These are phyloP conservation scores for Cheilosia grossa DNA, from an alignment of 2,888 invertebrate genomes.

Conservation along the genomic window DNA sequence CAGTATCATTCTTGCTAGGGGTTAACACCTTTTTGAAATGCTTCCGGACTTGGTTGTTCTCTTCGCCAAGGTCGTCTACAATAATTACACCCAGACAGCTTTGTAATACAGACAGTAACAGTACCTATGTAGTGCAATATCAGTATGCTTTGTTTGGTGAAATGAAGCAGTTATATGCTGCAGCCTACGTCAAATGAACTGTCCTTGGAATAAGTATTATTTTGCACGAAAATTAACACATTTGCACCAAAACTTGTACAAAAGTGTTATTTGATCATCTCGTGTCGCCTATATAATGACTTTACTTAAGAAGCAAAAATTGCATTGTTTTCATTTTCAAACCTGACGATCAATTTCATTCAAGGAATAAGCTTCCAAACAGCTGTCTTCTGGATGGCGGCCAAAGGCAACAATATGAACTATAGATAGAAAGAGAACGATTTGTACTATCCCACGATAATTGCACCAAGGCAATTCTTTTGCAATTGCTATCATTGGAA, in stretches of 20 bases:
- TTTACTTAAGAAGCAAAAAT: too few relatives aligned
- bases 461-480: too few relatives aligned
- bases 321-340: too few relatives aligned
- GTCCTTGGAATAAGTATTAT: not conserved
- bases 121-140: not conserved
- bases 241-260: too few relatives aligned
- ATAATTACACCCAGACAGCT: not conserved
- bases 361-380: too few relatives aligned
- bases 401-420: too few relatives aligned
- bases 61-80: not conserved
- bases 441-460: not conserved
- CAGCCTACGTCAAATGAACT: not conserved
- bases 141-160: not conserved
- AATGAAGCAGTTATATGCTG: not conserved
- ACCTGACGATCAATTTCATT: too few relatives aligned
- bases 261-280: too few relatives aligned
- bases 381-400: too few relatives aligned
- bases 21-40: constrained; percentile 20
- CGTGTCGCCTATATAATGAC: not conserved
- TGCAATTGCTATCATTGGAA: too few relatives aligned
- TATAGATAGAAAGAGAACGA: too few relatives aligned
- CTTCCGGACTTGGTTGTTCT: constrained; percentile 4
- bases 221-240: not conserved
- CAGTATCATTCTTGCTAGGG: not conserved
- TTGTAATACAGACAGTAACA: not conserved